Evolutionary conservation across 1,140 invertebrate genomes (phyloP).

Genomic region (Heliconius melpomene): DNA sequence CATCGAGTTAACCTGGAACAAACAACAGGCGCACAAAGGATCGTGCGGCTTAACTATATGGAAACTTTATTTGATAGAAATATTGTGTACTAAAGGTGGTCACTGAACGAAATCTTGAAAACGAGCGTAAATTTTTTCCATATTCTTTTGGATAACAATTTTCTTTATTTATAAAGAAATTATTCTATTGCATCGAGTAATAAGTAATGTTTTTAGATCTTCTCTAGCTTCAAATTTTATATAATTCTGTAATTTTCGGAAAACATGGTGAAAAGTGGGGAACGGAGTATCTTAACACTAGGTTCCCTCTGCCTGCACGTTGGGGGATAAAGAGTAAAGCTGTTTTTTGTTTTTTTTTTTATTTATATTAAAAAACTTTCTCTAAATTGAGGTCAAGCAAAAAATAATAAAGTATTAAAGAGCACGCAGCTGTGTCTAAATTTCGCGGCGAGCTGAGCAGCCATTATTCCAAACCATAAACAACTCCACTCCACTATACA

Average conservation of each 20-base stretch:
- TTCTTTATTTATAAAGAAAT: too few species aligned
- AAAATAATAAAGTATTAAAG: slow-evolving; percentile 40
- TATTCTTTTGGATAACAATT: too few species aligned
- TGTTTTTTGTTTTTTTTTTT: background rate
- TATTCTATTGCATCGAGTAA: too few species aligned
- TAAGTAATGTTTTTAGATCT: too few species aligned
- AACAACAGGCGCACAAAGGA: slow-evolving; percentile 49
- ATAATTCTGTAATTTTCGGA: too few species aligned
- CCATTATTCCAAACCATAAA: slow-evolving; percentile 77
- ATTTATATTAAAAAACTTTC: background rate
- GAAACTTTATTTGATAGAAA: slow-evolving; percentile 31
- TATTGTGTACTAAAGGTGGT: background rate
- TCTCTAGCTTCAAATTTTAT: too few species aligned
- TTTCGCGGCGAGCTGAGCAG: slow-evolving; percentile 53
- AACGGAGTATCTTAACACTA: too few species aligned
- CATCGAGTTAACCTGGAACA: slow-evolving; percentile 46
- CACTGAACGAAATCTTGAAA: too few species aligned
- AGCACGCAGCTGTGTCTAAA: slow-evolving; percentile 63
- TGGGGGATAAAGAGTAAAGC: too few species aligned
- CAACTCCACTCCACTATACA: slow-evolving; percentile 68
- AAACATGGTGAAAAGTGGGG: too few species aligned
- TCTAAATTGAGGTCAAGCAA: slow-evolving; percentile 29
- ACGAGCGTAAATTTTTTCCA: too few species aligned
- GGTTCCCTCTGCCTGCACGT: too few species aligned
- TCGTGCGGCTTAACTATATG: slow-evolving; percentile 39